phyloP scores from a whole-genome alignment of 2,797 vertebrate species.

The Valencia hispanica region DNA sequence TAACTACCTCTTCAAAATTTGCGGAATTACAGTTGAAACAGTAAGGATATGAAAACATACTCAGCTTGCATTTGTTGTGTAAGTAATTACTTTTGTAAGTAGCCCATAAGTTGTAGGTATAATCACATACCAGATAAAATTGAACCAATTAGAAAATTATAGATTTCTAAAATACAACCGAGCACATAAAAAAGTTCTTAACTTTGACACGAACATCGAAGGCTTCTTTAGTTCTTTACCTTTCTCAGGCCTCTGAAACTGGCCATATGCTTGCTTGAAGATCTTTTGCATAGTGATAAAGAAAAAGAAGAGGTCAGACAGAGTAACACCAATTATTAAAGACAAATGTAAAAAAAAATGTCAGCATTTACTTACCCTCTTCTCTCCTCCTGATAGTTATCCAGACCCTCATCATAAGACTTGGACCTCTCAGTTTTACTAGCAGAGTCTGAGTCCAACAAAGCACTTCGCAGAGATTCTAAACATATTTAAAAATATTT shows the following conservation, averaged over 20 bases:
- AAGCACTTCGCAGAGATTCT: conserved; percentile 90
- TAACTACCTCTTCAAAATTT: too few relatives aligned
- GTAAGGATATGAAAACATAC: neutral
- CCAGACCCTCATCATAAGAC: conserved; percentile 95
- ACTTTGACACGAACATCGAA: neutral
- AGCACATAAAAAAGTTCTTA: neutral
- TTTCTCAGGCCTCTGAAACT: conserved; percentile 89
- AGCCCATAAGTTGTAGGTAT: neutral
- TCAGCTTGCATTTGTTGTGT: neutral
- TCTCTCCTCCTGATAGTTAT: conserved; percentile 92
- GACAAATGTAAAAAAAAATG: neutral
- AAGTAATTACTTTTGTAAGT: neutral
- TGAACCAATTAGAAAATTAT: too few relatives aligned
- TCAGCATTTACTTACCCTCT: conserved; percentile 83
- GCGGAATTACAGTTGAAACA: neutral
- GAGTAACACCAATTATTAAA: neutral
- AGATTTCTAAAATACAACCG: neutral
- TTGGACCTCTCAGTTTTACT: conserved; percentile 94
- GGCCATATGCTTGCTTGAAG: conserved; percentile 87
- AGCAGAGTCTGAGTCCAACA: conserved; percentile 86
- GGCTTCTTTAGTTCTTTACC: conserved; percentile 77
- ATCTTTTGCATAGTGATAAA: conserved; percentile 62
- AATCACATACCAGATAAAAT: too few relatives aligned
- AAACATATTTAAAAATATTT: neutral
- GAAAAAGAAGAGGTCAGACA: neutral